A percentile compares a stretch with the other conserved stretches of the same genome.
Conservation (phyloP, 2,888 invertebrate genomes). For the Cantharis rufa region DNA sequence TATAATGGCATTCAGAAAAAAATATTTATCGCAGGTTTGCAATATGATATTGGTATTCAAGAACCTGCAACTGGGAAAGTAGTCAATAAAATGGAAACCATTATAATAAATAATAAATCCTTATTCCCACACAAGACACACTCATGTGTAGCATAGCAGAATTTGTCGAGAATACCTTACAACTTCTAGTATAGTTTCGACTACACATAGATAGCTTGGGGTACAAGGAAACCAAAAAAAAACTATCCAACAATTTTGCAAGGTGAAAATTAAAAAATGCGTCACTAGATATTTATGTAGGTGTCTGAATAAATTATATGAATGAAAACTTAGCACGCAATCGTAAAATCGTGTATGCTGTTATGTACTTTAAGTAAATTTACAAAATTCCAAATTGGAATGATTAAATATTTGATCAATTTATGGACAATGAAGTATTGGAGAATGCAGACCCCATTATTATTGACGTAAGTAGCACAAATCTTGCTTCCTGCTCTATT, state of each 20-base stretch:
- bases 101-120: not conserved
- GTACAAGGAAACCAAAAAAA: not conserved
- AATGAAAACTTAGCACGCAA: constrained; percentile 17
- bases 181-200: not conserved
- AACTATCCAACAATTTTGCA: not conserved
- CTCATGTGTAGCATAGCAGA: not conserved
- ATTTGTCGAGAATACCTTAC: not conserved
- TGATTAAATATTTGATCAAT: not conserved
- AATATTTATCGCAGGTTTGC: not conserved
- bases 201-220: not conserved
- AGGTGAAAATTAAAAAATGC: constrained; percentile 19
- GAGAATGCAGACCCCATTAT: not conserved
- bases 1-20: not conserved
- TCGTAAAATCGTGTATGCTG: not conserved
- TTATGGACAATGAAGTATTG: not conserved
- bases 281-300: constrained; percentile 22
- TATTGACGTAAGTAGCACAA: not conserved
- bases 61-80: not conserved
- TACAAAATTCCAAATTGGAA: not conserved
- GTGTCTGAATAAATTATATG: constrained; percentile 1
- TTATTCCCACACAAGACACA: not conserved
- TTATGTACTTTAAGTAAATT: not conserved
- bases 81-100: not conserved
- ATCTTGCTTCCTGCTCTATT: not conserved
- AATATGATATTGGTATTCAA: not conserved